Evolutionary conservation across 2,113 vertebrate genomes (phyloP).

Genomic region (Strix aluco): DNA sequence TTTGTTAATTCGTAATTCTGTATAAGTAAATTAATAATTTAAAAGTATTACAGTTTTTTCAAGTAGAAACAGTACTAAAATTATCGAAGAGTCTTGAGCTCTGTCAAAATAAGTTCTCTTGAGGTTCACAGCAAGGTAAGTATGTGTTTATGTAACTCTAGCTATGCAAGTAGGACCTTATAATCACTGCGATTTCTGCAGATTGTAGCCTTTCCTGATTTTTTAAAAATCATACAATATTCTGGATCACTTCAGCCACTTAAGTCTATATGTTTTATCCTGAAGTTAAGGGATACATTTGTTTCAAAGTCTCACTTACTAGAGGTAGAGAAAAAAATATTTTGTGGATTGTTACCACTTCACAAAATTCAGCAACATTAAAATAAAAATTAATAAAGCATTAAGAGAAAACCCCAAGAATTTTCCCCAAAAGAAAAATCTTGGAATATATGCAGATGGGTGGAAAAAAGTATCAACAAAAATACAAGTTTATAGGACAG

Average conservation of each 20-base stretch:
- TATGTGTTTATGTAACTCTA: rapidly evolving
- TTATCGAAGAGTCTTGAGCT: neutral
- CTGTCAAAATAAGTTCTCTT: neutral
- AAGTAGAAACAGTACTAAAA: neutral
- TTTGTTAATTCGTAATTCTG: neutral
- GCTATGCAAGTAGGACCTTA: neutral
- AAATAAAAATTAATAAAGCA: neutral
- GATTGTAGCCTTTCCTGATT: neutral
- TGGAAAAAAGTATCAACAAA: too few relatives aligned
- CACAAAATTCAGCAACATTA: neutral
- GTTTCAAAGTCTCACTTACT: neutral
- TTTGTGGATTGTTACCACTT: neutral
- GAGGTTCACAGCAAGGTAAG: neutral
- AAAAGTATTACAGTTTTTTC: neutral
- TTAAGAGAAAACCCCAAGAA: neutral
- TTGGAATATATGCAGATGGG: neutral
- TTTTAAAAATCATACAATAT: neutral
- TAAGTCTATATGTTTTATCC: neutral
- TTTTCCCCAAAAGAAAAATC: neutral
- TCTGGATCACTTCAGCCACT: neutral
- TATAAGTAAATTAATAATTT: neutral
- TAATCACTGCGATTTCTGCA: neutral
- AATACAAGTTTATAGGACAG: neutral
- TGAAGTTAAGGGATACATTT: neutral
- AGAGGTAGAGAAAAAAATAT: neutral